Conservation (phyloP, 1,140 invertebrate species). For the Campoletis sonorensis region DNA sequence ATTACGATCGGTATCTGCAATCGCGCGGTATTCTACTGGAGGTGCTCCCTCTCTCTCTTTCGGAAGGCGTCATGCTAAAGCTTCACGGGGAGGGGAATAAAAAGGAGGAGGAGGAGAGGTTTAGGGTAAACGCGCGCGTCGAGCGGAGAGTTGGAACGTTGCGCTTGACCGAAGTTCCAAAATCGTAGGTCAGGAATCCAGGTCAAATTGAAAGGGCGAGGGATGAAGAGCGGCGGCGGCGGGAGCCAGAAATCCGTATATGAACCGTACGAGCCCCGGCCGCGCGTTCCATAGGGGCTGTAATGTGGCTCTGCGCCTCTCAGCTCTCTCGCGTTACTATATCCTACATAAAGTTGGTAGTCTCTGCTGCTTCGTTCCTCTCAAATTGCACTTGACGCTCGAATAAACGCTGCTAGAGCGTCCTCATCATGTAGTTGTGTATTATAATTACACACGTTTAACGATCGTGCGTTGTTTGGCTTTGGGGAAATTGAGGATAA, state of each 20-base stretch:
- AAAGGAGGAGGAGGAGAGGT: background rate
- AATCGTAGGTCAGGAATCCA: constrained; percentile 46
- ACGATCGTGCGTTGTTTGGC: no score
- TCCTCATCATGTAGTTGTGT: no score
- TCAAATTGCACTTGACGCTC: constrained; percentile 8
- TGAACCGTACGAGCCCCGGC: no score
- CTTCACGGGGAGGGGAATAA: no score
- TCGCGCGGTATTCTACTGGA: constrained; percentile 27
- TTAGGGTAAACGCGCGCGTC: background rate
- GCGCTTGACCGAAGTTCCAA: constrained; percentile 35
- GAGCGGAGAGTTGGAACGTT: background rate
- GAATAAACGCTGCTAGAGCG: constrained; percentile 4
- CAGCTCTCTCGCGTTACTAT: no score
- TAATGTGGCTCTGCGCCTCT: no score
- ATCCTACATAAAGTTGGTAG: constrained; percentile 2
- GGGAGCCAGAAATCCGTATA: constrained; percentile 15
- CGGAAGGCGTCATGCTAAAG: background rate
- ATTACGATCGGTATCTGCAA: constrained; percentile 42
- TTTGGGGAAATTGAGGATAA: no score
- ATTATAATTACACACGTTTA: background rate
- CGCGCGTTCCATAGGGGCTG: constrained; percentile 23
- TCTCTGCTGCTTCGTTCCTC: background rate
- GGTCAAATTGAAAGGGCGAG: constrained; percentile 18
- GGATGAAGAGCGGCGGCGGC: constrained; percentile 8
- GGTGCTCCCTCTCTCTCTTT: no score